phyloP scores from a whole-genome alignment of 1,140 invertebrate genomes.

The Eciton burchellii region DNA sequence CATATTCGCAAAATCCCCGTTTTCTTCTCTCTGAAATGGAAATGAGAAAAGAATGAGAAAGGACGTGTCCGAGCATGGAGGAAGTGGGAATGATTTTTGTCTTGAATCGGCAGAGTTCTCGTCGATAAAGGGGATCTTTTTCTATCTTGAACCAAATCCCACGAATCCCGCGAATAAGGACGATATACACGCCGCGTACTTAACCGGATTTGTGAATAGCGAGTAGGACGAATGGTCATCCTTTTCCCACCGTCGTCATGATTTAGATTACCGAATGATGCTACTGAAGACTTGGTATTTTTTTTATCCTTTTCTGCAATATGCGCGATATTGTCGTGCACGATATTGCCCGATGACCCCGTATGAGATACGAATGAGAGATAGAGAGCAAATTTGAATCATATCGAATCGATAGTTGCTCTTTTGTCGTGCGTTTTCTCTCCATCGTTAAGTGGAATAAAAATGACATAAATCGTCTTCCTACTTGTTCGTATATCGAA shows the following conservation, averaged over 20 bases:
- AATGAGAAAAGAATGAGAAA: too few species aligned
- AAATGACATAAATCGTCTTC: constrained; percentile 43
- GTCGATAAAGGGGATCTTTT: constrained; percentile 19
- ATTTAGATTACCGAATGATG: constrained; percentile 46
- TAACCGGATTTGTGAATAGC: neutral
- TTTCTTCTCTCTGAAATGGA: too few species aligned
- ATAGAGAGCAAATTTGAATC: constrained; percentile 53
- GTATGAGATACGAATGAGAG: neutral
- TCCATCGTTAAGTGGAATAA: neutral
- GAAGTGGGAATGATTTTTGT: neutral
- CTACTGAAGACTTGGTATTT: neutral
- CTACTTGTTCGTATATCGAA: neutral
- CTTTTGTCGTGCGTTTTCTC: constrained; percentile 42
- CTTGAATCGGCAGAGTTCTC: neutral
- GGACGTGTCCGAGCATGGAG: neutral
- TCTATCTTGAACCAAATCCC: too few species aligned
- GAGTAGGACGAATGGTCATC: neutral
- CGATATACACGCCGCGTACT: neutral
- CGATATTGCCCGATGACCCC: constrained; percentile 28
- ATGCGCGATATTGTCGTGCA: constrained; percentile 57
- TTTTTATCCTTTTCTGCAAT: constrained; percentile 26
- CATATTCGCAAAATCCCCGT: too few species aligned
- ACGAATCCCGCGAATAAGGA: neutral
- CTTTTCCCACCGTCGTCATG: neutral
- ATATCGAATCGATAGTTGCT: constrained; percentile 44